A percentile compares a stretch with the other conserved stretches of the same genome.
These are phyloP conservation scores for Drosophila jambulina DNA, from an alignment of 1,140 invertebrate genomes.

Conservation along the genomic window DNA sequence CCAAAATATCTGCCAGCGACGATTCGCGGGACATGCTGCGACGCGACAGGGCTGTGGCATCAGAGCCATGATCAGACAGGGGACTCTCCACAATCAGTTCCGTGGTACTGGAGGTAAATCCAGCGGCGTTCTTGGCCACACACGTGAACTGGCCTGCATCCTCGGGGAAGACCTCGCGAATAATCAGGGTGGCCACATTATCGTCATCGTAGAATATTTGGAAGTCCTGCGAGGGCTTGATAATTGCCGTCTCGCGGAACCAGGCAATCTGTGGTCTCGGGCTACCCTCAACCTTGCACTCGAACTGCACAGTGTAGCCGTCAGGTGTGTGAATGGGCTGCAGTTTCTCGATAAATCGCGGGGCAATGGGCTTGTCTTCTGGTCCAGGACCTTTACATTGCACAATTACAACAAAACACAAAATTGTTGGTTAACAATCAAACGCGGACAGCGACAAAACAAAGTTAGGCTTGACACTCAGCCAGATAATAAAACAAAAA, in stretches of 20 bases:
- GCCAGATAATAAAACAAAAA: background rate
- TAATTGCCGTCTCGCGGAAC: conserved; percentile 96
- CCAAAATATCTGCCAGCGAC: conserved; percentile 94
- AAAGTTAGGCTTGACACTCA: conserved; percentile 25
- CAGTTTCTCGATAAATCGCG: conserved; percentile 94
- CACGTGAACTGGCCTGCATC: conserved; percentile 98
- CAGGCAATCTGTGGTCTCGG: conserved; percentile 97
- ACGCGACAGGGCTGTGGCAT: conserved; percentile 91
- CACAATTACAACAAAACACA: conserved; percentile 64
- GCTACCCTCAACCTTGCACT: conserved; percentile 95
- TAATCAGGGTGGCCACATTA: conserved; percentile 96
- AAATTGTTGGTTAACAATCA: conserved; percentile 54
- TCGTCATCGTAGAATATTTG: conserved; percentile 97
- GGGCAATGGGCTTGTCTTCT: conserved; percentile 91
- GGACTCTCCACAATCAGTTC: conserved; percentile 95
- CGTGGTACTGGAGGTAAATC: conserved; percentile 96
- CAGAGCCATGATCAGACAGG: conserved; percentile 94
- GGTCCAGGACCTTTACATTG: conserved; percentile 89
- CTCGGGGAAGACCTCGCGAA: conserved; percentile 98
- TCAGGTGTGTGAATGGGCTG: conserved; percentile 93
- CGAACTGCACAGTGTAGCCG: conserved; percentile 95
- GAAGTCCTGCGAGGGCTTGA: conserved; percentile 95
- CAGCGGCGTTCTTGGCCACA: conserved; percentile 97
- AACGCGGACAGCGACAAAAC: conserved; percentile 38
- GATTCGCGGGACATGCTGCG: conserved; percentile 95